Base-by-base conservation (phyloP, 2,797 vertebrate species). In the Clarias platycephalus region DNA sequence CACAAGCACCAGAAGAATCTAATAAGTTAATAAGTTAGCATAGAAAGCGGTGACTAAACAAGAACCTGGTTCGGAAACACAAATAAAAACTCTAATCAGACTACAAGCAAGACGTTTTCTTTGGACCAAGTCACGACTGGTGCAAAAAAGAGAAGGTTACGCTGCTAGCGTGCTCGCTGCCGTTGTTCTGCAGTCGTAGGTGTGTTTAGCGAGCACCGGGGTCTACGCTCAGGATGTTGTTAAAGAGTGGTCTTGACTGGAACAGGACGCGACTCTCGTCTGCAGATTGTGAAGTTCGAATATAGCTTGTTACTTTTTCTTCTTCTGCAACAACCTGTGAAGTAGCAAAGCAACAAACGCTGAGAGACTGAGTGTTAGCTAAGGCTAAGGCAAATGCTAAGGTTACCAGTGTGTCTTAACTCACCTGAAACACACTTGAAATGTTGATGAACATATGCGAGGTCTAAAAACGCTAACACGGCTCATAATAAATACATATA, bases 301-400 rank as follows among this genome's bases (percentile, higher is more conserved):
- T 71, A 80, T 55, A 80, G 80, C 79, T 84, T 44, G 68, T 91
- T 90, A 92, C 83, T 93, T 92, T 88, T 93, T 94, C 90, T 94
- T 95, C 92, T 94, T 94, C 77, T 93, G 94, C 89, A 95, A 93
- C 88, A 93, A 91, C 91, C 95, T 96, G 92, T 37, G n/a, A 82
- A 85, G 83, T 60, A 83, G 2, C 53, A 63, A 84, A 77, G 78
- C 34, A 62, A 86, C 85, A 87, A 85, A 82, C 87, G 88, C 91
- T 94, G 92, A 94, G 93, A 92, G 92, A 77, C 63, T 34, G 3
- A 62, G 68, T n/a, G 16, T 37, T 6, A 71, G 9, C 40, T 26
- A 62, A 44, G 6, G n/a, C 22, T 44, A 71, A 44, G 9, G 18
- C 68, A 24, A 28, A 57, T 1, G 18, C 34, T 40, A 40, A 72